Evolutionary conservation across 2,797 vertebrate genomes (phyloP).

Genomic region (Poecilia picta): DNA sequence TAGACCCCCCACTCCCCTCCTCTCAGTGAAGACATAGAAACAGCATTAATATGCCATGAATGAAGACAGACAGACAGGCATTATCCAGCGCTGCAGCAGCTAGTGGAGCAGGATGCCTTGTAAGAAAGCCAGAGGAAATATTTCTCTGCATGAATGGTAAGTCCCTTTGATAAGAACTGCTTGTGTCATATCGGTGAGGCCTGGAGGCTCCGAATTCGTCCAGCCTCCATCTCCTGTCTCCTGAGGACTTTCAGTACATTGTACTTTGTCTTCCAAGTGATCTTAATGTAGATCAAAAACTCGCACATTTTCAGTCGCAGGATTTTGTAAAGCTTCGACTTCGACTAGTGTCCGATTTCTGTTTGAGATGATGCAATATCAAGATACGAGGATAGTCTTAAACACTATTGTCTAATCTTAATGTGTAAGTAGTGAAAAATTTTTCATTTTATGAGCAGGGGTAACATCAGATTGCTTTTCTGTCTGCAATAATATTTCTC

Average conservation of each 20-base stretch:
- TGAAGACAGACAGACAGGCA: constrained; percentile 76
- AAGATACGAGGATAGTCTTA: background rate
- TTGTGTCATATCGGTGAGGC: constrained; percentile 47
- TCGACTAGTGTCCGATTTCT: background rate
- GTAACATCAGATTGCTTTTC: background rate
- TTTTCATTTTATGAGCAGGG: background rate
- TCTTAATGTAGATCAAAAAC: background rate
- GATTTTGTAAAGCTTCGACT: too few relatives aligned
- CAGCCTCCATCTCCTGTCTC: constrained; percentile 13
- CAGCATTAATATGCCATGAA: constrained; percentile 83
- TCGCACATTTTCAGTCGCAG: too few relatives aligned
- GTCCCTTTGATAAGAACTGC: constrained; percentile 36
- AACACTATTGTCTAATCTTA: background rate
- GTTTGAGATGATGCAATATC: background rate
- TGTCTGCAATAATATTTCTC: background rate
- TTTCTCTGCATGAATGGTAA: constrained; percentile 55
- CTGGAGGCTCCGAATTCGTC: constrained; percentile 28
- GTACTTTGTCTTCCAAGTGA: background rate
- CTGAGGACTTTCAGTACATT: background rate
- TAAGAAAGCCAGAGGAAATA: constrained; percentile 61
- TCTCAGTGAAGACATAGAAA: constrained; percentile 68
- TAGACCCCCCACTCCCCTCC: constrained; percentile 8
- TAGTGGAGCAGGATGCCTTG: constrained; percentile 57
- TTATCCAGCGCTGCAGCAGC: constrained; percentile 67
- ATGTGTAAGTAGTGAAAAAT: background rate